Conservation (phyloP, 1,140 invertebrate genomes). For the Colletes latitarsis region DNA sequence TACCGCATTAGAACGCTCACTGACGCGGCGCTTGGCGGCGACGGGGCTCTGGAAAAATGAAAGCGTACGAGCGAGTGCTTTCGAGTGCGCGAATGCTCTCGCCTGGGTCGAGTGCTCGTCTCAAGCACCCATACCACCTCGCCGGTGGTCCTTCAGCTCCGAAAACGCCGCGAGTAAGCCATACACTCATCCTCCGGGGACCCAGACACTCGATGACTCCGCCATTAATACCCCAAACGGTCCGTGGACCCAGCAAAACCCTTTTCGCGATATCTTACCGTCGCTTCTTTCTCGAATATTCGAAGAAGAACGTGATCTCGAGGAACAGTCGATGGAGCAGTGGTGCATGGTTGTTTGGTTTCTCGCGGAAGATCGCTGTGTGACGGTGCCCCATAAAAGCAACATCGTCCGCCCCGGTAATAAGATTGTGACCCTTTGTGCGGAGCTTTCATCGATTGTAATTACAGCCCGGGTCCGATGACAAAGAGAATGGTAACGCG, state of each 20-base stretch:
- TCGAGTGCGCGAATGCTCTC: conserved; percentile 40
- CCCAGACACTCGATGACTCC: background rate
- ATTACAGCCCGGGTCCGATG: conserved; percentile 6
- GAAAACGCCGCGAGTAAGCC: conserved; percentile 14
- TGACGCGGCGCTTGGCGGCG: conserved; percentile 35
- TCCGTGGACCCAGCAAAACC: background rate
- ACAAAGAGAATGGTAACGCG: conserved; percentile 25
- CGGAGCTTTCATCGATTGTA: conserved; percentile 19
- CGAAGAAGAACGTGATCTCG: background rate
- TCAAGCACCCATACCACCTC: conserved; percentile 41
- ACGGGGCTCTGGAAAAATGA: conserved; percentile 33
- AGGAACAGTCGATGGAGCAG: no score
- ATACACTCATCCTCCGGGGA: conserved; percentile 1
- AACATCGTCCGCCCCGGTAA: conserved; percentile 20
- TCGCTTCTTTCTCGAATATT: background rate
- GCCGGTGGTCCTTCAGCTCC: conserved; percentile 5
- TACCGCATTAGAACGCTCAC: conserved; percentile 50
- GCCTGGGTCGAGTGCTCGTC: conserved; percentile 45
- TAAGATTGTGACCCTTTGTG: conserved; percentile 29
- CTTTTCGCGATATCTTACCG: no score
- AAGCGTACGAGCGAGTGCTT: conserved; percentile 47
- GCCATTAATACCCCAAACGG: background rate
- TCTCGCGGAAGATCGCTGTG: background rate
- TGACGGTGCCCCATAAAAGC: conserved; percentile 12
- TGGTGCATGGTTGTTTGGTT: no score